Evolutionary conservation across 2,113 vertebrate genomes (phyloP).

Genomic region (Xiphophorus maculatus): DNA sequence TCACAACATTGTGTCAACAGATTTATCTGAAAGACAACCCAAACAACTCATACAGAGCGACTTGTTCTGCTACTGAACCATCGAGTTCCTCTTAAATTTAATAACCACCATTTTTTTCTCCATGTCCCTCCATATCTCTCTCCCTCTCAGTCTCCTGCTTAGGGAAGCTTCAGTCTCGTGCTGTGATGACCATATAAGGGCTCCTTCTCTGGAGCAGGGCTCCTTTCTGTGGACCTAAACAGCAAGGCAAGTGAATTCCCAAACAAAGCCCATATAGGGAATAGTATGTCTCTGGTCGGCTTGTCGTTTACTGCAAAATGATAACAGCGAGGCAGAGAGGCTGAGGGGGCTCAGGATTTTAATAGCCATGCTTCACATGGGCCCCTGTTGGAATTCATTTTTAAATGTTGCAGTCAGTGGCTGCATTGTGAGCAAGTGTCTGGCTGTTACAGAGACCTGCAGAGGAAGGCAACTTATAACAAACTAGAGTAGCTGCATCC

Average conservation of each 20-base stretch:
- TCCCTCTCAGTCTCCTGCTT: conserved; percentile 34
- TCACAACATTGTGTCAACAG: conserved; percentile 1
- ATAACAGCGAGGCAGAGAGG: conserved; percentile 76
- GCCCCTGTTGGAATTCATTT: conserved; percentile 37
- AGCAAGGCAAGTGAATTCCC: conserved; percentile 89
- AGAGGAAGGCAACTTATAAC: neutral
- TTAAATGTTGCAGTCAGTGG: conserved; percentile 26
- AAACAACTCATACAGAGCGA: conserved; percentile 11
- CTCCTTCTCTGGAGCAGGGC: conserved; percentile 85
- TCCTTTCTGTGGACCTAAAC: conserved; percentile 83
- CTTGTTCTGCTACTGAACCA: conserved; percentile 21
- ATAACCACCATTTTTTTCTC: conserved; percentile 10
- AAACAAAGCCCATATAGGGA: conserved; percentile 99
- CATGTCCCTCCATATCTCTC: conserved; percentile 6
- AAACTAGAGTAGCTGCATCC: conserved; percentile 1
- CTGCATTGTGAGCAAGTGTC: conserved; percentile 17
- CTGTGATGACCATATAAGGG: conserved; percentile 92
- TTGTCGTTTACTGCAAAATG: conserved; percentile 80
- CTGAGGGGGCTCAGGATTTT: conserved; percentile 50
- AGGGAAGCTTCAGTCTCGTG: conserved; percentile 69
- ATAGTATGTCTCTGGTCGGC: conserved; percentile 81
- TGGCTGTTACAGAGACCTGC: conserved; percentile 10
- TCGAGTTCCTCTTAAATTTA: conserved; percentile 52
- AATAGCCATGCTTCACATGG: conserved; percentile 49
- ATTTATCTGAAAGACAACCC: conserved; percentile 17